Evolutionary conservation across 2,888 invertebrate species (phyloP), one percentile per base, ranked within the genome.

Genomic region (Unio pictorum): DNA sequence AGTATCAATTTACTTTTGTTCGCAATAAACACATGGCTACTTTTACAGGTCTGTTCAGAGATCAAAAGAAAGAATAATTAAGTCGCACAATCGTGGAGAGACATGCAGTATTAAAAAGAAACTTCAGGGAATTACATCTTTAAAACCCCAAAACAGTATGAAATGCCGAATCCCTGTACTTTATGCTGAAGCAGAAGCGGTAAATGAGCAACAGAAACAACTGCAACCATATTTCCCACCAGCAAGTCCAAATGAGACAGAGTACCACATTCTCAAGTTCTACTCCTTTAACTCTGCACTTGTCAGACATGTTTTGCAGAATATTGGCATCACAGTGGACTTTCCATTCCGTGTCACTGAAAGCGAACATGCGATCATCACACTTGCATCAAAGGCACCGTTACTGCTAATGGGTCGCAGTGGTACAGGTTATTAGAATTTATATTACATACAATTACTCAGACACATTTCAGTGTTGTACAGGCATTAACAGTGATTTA

Each of bases 321-420:
- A 81, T 62, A 71, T 80, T 23, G 80, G 77, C 45, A 74, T 71
- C 30, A 84, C 84, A 68, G 82, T 86, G 15, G 86, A 87, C 67
- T 85, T 87, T 57, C 87, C 87, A 18, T 87, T 87, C 79, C 77
- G 82, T 15, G 87, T 86, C 60, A 86, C 86, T n/a, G 85, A 86
- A 64, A 74, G 79, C 17, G 87, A 87, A 68, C 83, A 86, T 72
- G 83, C 81, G 18, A 84, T 87, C 45, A 87, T 87, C 69, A 80
- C 83, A 65, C 74, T 86, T 55, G 65, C 68, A 26, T 78, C 83
- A 0, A 73, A 69, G 28, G 77, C 82, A 8, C 85, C 86, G 0
- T 78, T 87, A 11, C 75, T 87, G 17, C 78, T 87, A n/a, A 75
- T 87, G 30, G 87, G 87, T 1, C 80, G 87, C 4, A 87, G 87